Percentiles rank a stretch among this genome's conserved stretches.
These are phyloP conservation scores for Synanthedon vespiformis DNA, from an alignment of 2,888 invertebrate genomes.

Conservation along the genomic window DNA sequence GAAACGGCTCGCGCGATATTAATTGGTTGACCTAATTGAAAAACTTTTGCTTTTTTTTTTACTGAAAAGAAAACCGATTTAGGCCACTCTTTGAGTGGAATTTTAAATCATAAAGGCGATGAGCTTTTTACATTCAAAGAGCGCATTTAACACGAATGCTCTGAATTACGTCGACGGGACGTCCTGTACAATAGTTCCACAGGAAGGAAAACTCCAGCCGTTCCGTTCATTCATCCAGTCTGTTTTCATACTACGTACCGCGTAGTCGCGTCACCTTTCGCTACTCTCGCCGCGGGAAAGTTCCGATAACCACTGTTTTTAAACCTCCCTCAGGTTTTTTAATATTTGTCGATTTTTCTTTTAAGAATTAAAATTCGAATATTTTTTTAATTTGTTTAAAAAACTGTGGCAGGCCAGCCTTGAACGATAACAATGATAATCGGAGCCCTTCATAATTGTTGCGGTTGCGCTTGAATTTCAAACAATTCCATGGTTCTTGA, in stretches of 20 bases:
- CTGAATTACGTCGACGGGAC: background rate
- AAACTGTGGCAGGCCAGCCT: no score
- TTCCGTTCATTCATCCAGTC: slow-evolving; percentile 2
- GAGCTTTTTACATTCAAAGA: background rate
- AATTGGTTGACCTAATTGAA: background rate
- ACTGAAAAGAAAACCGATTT: background rate
- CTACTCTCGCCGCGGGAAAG: background rate
- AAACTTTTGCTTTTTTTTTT: background rate
- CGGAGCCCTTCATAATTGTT: no score
- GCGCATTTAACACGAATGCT: background rate
- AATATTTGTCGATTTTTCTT: no score
- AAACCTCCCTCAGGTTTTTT: no score
- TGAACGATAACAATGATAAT: no score
- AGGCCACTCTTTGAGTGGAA: background rate
- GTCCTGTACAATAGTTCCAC: slow-evolving; percentile 1
- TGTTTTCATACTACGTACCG: background rate
- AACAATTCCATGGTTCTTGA: no score
- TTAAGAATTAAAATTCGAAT: no score
- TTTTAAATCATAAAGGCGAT: background rate
- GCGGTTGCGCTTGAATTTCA: no score
- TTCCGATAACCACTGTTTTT: background rate
- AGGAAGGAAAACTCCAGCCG: slow-evolving; percentile 1
- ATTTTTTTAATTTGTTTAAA: no score
- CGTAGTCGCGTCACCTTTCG: background rate
- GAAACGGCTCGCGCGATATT: no score